Evolutionary conservation across 1,140 invertebrate genomes (phyloP).

Genomic region (Leptopilina boulardi): DNA sequence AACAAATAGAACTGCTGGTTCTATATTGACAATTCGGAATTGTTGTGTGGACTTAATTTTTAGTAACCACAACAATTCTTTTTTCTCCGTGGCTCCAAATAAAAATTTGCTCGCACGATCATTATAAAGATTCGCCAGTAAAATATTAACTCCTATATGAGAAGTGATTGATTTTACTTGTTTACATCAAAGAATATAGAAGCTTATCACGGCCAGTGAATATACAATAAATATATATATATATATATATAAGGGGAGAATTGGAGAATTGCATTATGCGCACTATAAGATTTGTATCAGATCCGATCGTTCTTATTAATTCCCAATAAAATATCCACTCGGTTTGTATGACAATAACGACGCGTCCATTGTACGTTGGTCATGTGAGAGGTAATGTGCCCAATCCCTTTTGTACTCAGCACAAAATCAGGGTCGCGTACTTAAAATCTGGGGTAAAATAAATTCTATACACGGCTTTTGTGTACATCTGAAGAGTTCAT

Average conservation of each 20-base stretch:
- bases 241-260: too few relatives aligned
- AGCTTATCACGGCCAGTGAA: conserved; percentile 1
- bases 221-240: neutral
- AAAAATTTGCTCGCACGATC: too few relatives aligned
- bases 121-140: neutral
- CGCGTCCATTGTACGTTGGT: conserved; percentile 55
- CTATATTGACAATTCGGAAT: too few relatives aligned
- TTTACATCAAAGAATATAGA: conserved; percentile 10
- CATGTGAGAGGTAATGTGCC: conserved; percentile 61
- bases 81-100: too few relatives aligned
- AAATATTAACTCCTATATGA: neutral
- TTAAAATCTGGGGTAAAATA: conserved; percentile 25
- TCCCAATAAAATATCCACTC: conserved; percentile 59
- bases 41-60: too few relatives aligned
- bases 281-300: conserved; percentile 52
- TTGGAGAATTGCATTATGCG: conserved; percentile 36
- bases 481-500: conserved; percentile 29
- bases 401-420: conserved; percentile 55
- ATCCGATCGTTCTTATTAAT: conserved; percentile 59
- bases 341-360: conserved; percentile 51
- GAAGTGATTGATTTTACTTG: neutral
- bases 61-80: too few relatives aligned
- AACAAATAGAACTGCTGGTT: too few relatives aligned
- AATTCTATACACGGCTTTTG: conserved; percentile 29
- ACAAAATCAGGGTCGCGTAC: conserved; percentile 27